A percentile compares a stretch with the other conserved stretches of the same genome.
Evolutionary conservation across 2,888 invertebrate genomes (phyloP).

Genomic region (Pristionchus fissidentatus): DNA sequence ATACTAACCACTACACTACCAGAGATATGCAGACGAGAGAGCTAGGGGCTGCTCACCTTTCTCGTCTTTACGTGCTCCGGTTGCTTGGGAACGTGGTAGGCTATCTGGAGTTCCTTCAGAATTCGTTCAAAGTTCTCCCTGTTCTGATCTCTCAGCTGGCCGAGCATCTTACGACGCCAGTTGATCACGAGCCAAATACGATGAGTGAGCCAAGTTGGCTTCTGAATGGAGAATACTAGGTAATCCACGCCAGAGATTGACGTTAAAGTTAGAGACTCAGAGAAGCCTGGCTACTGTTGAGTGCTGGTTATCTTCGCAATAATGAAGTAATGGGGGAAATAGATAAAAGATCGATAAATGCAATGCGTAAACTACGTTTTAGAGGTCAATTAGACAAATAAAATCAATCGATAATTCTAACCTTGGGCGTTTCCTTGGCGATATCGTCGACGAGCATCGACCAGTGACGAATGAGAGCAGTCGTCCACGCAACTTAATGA

Average conservation of each 20-base stretch:
- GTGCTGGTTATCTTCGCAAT: no score
- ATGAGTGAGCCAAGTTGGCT: slow-evolving; percentile 70
- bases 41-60: slow-evolving; percentile 51
- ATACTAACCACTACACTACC: no score
- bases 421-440: slow-evolving; percentile 61
- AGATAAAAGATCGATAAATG: no score
- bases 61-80: slow-evolving; percentile 67
- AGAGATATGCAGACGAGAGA: background rate
- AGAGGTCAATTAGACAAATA: no score
- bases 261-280: background rate
- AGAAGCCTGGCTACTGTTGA: no score
- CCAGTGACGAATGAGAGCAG: slow-evolving; percentile 74
- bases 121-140: slow-evolving; percentile 50
- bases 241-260: background rate
- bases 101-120: slow-evolving; percentile 68
- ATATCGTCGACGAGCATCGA: slow-evolving; percentile 71
- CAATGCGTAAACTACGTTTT: no score
- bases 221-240: slow-evolving; percentile 51
- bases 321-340: no score
- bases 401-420: slow-evolving; percentile 37
- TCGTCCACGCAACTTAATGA: slow-evolving; percentile 70
- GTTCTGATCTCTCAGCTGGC: slow-evolving; percentile 49
- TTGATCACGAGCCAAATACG: slow-evolving; percentile 68
- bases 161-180: slow-evolving; percentile 66
- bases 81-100: slow-evolving; percentile 71